phyloP scores from a whole-genome alignment of 64 coral and sea anemone species.

The Stichodactyla helianthus region DNA sequence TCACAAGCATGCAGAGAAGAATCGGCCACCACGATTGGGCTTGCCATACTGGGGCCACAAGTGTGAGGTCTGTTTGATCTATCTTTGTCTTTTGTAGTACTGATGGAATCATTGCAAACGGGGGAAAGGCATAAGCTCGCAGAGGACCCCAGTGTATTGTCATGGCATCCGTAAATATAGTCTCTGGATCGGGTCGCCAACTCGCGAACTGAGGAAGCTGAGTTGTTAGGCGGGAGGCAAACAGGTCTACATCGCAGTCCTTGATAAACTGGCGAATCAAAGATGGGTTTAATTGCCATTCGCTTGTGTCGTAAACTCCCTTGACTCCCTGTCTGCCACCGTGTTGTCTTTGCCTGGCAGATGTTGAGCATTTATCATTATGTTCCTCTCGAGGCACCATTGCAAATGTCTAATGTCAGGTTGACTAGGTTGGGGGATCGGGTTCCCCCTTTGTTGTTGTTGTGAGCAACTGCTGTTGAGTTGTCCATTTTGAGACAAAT shows the following conservation, averaged over 20 bases:
- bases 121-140: slow-evolving; percentile 25
- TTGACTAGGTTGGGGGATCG: too few relatives aligned
- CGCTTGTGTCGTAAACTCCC: too few relatives aligned
- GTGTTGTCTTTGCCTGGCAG: slow-evolving; percentile 33
- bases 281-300: slow-evolving; percentile 43
- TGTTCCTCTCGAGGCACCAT: too few relatives aligned
- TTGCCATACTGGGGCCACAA: slow-evolving; percentile 21
- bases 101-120: background rate
- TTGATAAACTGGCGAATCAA: slow-evolving; percentile 10
- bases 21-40: too few relatives aligned
- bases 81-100: slow-evolving; percentile 26
- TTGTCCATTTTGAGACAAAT: too few relatives aligned
- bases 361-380: slow-evolving; percentile 29
- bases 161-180: slow-evolving; percentile 31
- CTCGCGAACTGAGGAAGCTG: slow-evolving; percentile 45
- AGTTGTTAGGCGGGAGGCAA: slow-evolving; percentile 37
- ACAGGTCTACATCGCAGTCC: slow-evolving; percentile 25
- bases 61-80: slow-evolving; percentile 6
- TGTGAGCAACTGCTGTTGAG: too few relatives aligned
- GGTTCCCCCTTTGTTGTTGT: too few relatives aligned
- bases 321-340: slow-evolving; percentile 41
- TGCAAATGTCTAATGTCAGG: background rate
- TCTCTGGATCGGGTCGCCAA: slow-evolving; percentile 45
- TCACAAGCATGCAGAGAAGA: too few relatives aligned
- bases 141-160: slow-evolving; percentile 23